Evolutionary conservation across 2,113 vertebrate species (phyloP), one percentile per base, ranked within the genome.

Genomic region (Desmodus rotundus): DNA sequence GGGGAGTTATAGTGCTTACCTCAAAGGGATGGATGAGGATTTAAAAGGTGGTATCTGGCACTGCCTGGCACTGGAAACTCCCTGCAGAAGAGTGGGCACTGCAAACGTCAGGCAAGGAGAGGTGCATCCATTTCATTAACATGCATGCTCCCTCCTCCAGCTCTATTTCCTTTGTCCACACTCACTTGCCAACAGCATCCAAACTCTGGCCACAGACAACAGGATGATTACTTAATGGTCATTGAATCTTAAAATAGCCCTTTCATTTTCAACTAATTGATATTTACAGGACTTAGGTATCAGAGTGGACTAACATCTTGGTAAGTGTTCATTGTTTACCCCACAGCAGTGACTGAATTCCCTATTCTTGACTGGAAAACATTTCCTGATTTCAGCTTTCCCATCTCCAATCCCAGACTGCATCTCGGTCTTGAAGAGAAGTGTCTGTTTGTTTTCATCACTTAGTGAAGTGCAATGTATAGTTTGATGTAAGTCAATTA

Each of bases 351-450:
- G 28, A 45, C 15, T 12, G 50, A 43, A 36, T 13, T 7, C 14
- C 63, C 43, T 43, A 1, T 7, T 17, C 38, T 65, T 45, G 22
- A 36, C 20, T 4, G 15, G 26, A 47, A 31, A 16, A 33, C 0
- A 2, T 11, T 38, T 78, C 15, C 6, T 3, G 14, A 28, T 47
- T 20, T 7, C 50, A 56, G 1, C 16, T 11, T 31, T 45, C 43
- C 20, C 5, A 7, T 36, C 19, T 2, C 14, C 4, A 41, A 11
- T 15, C 52, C 12, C 13, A 36, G 28, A 4, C 10, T 4, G 15
- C 9, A 20, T 1, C 0, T 1, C 1, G 0, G 33, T 8, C 28
- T 22, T 58, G 13, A 2, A 8, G 4, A 19, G 4, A 5, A 28
- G 31, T 1, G 0, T 26, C 19, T 19, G 20, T 4, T 45, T 26